phyloP scores from a whole-genome alignment of 1,140 invertebrate genomes.

The Anthonomus grandis region DNA sequence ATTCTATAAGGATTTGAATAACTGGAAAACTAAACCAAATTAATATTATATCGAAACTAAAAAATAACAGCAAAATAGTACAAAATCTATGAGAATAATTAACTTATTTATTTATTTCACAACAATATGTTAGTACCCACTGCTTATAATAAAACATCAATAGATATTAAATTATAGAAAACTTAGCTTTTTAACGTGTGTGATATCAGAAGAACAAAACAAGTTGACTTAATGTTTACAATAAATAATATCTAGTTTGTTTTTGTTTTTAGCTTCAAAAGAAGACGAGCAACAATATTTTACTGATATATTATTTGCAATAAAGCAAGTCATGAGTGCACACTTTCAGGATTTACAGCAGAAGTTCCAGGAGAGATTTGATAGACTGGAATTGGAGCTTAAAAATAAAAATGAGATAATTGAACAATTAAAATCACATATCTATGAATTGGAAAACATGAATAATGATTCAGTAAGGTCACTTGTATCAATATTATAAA shows the following conservation, averaged over 20 bases:
- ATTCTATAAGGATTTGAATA: too few relatives aligned
- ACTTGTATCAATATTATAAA: not conserved
- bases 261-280: slow-evolving; percentile 37
- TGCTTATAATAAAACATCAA: too few relatives aligned
- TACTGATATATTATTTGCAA: slow-evolving; percentile 68
- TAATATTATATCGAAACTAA: too few relatives aligned
- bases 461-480: slow-evolving; percentile 50
- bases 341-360: slow-evolving; percentile 65
- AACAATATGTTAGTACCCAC: too few relatives aligned
- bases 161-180: not conserved
- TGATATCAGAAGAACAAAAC: not conserved
- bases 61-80: too few relatives aligned
- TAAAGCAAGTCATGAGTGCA: slow-evolving; percentile 71
- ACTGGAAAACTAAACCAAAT: too few relatives aligned
- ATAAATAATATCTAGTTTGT: not conserved
- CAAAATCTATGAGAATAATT: too few relatives aligned
- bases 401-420: slow-evolving; percentile 74
- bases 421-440: slow-evolving; percentile 65
- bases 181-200: not conserved
- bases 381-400: slow-evolving; percentile 71
- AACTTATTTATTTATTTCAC: too few relatives aligned
- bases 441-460: slow-evolving; percentile 62
- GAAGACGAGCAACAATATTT: slow-evolving; percentile 73
- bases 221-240: not conserved
- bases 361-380: slow-evolving; percentile 66